Conservation (phyloP, 2,797 vertebrate genomes). For the Siniperca scherzeri region DNA sequence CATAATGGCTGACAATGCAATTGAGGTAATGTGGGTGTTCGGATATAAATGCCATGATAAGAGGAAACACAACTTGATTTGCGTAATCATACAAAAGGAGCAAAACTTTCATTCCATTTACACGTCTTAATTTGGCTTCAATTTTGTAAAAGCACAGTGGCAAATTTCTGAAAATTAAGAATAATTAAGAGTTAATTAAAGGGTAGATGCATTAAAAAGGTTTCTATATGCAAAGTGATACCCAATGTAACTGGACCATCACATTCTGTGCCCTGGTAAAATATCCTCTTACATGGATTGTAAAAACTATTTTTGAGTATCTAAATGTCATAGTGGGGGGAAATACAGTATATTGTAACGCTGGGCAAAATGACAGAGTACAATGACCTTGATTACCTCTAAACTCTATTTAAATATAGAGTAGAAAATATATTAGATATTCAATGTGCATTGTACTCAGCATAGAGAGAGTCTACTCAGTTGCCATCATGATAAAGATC, state of each 20-base stretch:
- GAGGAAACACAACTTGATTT: conserved; percentile 30
- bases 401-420: conserved; percentile 3
- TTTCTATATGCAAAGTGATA: neutral
- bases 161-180: neutral
- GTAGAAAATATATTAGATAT: neutral
- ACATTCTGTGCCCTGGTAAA: neutral
- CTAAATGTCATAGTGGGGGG: neutral
- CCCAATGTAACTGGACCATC: neutral
- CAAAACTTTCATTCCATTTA: conserved; percentile 2
- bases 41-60: conserved; percentile 19
- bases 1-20: conserved; percentile 56
- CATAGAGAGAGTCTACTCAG: neutral
- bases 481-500: conserved; percentile 10
- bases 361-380: neutral
- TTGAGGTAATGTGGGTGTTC: conserved; percentile 38
- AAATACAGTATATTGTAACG: neutral
- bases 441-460: neutral
- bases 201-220: neutral
- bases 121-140: neutral
- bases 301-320: conserved; percentile 1
- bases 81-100: neutral
- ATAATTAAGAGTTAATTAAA: neutral
- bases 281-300: neutral
- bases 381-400: neutral
- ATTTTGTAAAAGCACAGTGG: neutral